These are phyloP conservation scores for Monarcha castaneiventris DNA, from an alignment of 2,113 vertebrate species.

Conservation along the genomic window DNA sequence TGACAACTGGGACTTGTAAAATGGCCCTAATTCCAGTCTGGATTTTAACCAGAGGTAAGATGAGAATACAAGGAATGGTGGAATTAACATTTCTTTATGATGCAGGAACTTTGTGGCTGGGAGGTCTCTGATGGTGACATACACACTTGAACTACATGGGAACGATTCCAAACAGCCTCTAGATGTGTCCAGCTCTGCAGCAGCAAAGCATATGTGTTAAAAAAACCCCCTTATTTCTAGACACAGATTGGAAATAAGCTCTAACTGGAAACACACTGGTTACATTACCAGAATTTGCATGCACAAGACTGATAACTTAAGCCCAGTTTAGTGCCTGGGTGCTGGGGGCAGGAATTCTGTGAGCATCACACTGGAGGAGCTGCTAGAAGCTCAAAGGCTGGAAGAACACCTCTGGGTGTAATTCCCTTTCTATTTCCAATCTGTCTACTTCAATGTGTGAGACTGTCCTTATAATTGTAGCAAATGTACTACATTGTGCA, in stretches of 20 bases:
- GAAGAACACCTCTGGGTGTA: neutral
- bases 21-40: neutral
- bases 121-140: neutral
- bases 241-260: neutral
- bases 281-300: neutral
- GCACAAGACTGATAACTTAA: neutral
- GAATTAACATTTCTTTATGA: neutral
- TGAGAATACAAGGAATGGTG: neutral
- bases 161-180: neutral
- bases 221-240: neutral
- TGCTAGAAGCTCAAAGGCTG: neutral
- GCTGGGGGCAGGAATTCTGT: neutral
- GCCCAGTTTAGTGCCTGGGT: neutral
- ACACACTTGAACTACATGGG: neutral
- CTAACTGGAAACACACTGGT: neutral
- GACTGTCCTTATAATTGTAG: neutral
- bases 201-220: neutral
- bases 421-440: neutral
- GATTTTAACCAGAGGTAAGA: neutral
- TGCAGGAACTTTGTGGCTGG: neutral
- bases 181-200: neutral
- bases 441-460: neutral
- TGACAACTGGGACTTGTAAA: neutral
- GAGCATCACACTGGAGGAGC: neutral
- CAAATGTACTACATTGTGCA: neutral